Evolutionary conservation across 1,140 invertebrate genomes (phyloP), one percentile per base, ranked within the genome.

Genomic region (Cydia strobilella): DNA sequence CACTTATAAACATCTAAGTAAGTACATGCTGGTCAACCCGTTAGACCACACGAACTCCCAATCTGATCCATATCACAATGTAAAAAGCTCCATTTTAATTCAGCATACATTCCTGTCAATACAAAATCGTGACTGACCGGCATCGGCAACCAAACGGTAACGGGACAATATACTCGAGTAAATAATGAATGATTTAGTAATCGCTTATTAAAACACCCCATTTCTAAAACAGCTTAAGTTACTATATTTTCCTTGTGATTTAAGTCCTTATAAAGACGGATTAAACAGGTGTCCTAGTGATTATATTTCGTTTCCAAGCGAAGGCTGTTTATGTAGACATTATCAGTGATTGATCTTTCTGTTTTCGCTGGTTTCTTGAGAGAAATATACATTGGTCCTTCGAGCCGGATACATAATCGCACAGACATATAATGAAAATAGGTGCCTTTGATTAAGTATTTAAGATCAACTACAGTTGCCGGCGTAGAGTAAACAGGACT

Each of bases 121-220:
- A 69, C 15, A 69, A 69, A 69, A 69, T 69, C 65, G 65, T 69
- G 65, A 69, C 65, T 69, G 65, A 42, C 31, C 65, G n/a, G 65
- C 9, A 42, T 18, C 65, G n/a, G 65, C 9, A 54, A 31, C 63
- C 31, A 69, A 69, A 69, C 31, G 65, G 15, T 69, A 69, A 69
- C 65, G 65, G 65, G 65, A 42, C 65, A 69, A 42, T 69, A 69
- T 18, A 13, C 27, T 31, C 65, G 27, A 1, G 65, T 69, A 69
- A 69, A 69, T 69, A 69, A 59, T 59, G 54, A 69, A 69, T 42
- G 65, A 69, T 69, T 69, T 69, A 69, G 65, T 69, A 31, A 39
- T 69, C 10, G 54, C 54, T 59, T 59, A 59, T 59, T 12, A 23
- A 9, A 59, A 23, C 51, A 45, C 42, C 10, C n/a, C 20, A n/a